Evolutionary conservation across 1,140 invertebrate genomes (phyloP), one percentile per base, ranked within the genome.

Genomic region (Magallana ariakensis): DNA sequence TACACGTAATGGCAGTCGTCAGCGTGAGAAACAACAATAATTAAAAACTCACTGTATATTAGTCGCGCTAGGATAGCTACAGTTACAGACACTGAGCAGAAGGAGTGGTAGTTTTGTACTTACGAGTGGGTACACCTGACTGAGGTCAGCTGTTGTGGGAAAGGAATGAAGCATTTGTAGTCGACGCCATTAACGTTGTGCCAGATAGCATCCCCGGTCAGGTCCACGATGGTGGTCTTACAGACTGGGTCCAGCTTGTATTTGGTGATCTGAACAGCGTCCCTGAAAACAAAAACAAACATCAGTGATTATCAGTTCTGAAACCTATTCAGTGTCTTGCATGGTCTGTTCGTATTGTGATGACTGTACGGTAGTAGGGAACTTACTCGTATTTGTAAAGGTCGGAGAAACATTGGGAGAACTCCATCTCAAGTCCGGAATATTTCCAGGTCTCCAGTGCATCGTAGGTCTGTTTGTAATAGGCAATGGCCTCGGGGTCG

Each of bases 371-470:
- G 33, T 46, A 46, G 33, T 46, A 5, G 26, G 33, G 1, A 11
- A 33, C 66, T 13, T 75, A 75, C 66, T 75, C 66, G 66, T 75
- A 75, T 75, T 22, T 75, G 66, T 75, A 75, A 19, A 75, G 66
- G 11, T 75, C 66, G 22, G 66, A 75, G 66, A 75, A 75, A 33
- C 66, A 75, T 13, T 75, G 66, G 26, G 66, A 75, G 22, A 75
- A 75, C 8, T 75, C 66, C 66, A 10, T 19, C 0, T 75, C 66
- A 9, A 75, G 22, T 75, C 66, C 66, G 9, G 66, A 75, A 26
- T 33, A 75, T 26, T 75, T 75, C 19, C 22, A 22, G 4, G 66
- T 33, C 22, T 75, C 66, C 66, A 75, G 22, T 19, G 66, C 66
- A 13, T 75, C 22, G 11, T 75, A 75, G 19, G 66, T 75, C 15